phyloP scores from a whole-genome alignment of 2,113 vertebrate genomes.

The Tupaia tana region DNA sequence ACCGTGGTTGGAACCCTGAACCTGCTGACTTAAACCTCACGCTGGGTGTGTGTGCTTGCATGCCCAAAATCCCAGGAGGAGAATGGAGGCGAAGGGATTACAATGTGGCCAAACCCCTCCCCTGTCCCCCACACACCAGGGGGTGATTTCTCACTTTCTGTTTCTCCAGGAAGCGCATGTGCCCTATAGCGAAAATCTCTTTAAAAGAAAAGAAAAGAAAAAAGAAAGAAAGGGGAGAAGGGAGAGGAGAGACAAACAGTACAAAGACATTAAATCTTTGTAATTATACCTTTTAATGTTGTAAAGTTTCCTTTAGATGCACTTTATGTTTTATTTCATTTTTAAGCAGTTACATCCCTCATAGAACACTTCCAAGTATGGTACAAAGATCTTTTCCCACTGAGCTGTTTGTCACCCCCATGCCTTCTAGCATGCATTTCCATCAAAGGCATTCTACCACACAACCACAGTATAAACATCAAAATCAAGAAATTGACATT shows the following conservation, averaged over 20 bases:
- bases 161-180: too few species aligned
- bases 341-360: neutral
- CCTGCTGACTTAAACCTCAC: too few species aligned
- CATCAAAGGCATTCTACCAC: neutral
- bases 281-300: slow-evolving; percentile 16
- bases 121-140: too few species aligned
- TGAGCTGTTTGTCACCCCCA: neutral
- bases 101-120: too few species aligned
- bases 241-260: neutral
- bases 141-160: too few species aligned
- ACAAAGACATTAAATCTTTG: neutral
- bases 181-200: too few species aligned
- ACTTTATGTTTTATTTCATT: neutral
- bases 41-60: too few species aligned
- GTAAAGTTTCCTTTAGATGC: neutral
- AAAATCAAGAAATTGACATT: slow-evolving; percentile 9
- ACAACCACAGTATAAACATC: neutral
- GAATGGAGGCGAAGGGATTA: neutral
- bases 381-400: neutral
- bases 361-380: neutral
- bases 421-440: neutral
- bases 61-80: neutral
- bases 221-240: neutral
- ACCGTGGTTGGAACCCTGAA: too few species aligned
- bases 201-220: neutral